These are phyloP conservation scores for Falco novaeseelandiae DNA, from an alignment of 2,797 vertebrate species.

Conservation along the genomic window DNA sequence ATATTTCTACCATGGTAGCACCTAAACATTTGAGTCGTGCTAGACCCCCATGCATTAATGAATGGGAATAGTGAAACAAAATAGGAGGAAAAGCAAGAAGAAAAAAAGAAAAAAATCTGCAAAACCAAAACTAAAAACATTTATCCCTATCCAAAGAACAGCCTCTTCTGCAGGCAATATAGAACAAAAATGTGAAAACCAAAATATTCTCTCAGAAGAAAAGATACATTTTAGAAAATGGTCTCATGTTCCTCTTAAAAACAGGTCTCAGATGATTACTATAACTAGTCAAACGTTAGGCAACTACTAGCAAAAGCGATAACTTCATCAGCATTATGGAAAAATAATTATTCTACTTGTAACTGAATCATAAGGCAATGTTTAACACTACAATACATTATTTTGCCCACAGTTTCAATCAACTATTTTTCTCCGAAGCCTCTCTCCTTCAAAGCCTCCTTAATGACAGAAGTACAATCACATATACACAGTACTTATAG, in stretches of 20 bases:
- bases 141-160: neutral
- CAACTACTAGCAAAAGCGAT: neutral
- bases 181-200: neutral
- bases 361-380: neutral
- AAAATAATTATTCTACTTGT: neutral
- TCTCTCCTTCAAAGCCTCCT: neutral
- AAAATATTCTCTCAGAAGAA: neutral
- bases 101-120: rapidly evolving
- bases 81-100: rapidly evolving
- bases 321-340: neutral
- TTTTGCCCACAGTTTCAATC: neutral
- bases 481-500: neutral
- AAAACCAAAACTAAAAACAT: neutral
- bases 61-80: neutral
- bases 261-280: neutral
- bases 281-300: neutral
- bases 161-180: neutral
- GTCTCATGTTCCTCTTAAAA: neutral
- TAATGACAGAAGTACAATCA: neutral
- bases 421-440: neutral
- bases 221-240: neutral
- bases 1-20: neutral
- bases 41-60: neutral
- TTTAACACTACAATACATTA: neutral
- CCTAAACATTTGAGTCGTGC: neutral